Conservation (phyloP, 2,113 vertebrate species). For the Perognathus longimembris region DNA sequence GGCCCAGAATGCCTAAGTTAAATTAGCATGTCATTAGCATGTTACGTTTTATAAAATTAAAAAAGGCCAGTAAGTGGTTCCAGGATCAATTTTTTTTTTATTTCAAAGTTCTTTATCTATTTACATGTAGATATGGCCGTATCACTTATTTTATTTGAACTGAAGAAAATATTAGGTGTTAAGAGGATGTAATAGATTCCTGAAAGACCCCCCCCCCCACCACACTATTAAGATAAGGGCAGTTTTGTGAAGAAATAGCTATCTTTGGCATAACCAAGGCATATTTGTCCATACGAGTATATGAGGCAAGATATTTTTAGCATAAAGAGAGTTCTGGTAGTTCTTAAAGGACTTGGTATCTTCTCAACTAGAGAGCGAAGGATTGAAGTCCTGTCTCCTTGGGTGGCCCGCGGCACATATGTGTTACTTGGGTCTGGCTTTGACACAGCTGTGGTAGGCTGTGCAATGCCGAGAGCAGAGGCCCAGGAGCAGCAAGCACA, state of each 20-base stretch:
- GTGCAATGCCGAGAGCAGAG: neutral
- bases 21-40: slow-evolving; percentile 64
- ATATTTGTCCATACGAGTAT: neutral
- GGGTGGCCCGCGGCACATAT: neutral
- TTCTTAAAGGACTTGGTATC: neutral
- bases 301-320: neutral
- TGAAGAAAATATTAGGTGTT: neutral
- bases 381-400: neutral
- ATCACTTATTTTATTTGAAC: slow-evolving; percentile 35
- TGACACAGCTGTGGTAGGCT: neutral
- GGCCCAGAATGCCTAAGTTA: slow-evolving; percentile 62
- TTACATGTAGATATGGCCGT: neutral
- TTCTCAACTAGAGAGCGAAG: neutral
- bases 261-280: neutral
- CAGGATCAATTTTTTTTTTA: neutral
- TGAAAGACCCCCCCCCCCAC: neutral
- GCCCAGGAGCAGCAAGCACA: neutral
- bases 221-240: neutral
- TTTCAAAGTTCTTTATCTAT: neutral
- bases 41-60: slow-evolving; percentile 61
- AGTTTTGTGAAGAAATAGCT: neutral
- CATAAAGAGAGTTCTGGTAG: neutral
- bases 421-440: neutral
- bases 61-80: slow-evolving; percentile 41
- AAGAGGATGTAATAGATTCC: neutral